Percentiles rank a stretch among this genome's conserved stretches.
Evolutionary conservation across 2,888 invertebrate genomes (phyloP).

Genomic region (Drosophila nr. perissopoda): DNA sequence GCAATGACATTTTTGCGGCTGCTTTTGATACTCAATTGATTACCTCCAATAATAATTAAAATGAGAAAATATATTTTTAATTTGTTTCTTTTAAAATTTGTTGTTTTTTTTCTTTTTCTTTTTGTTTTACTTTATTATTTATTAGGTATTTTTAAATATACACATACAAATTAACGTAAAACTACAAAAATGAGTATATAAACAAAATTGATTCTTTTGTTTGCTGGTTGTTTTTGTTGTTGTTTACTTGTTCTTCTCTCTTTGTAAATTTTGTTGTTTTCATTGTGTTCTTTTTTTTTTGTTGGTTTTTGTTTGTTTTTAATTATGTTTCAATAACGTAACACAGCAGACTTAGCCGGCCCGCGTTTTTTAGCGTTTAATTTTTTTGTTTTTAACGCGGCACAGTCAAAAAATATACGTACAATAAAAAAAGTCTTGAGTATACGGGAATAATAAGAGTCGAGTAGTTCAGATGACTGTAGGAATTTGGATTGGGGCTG

Average conservation of each 20-base stretch:
- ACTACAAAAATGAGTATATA: slow-evolving; percentile 78
- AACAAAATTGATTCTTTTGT: slow-evolving; percentile 56
- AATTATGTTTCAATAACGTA: slow-evolving; percentile 81
- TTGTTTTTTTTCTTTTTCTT: slow-evolving; percentile 42
- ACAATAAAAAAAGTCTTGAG: slow-evolving; percentile 64
- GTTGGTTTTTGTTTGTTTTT: slow-evolving; percentile 35
- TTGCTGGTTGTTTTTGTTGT: slow-evolving; percentile 45
- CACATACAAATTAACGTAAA: slow-evolving; percentile 80
- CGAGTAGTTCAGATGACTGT: slow-evolving; percentile 46
- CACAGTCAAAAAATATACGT: slow-evolving; percentile 59
- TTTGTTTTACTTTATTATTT: slow-evolving; percentile 61
- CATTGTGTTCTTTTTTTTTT: slow-evolving; percentile 19
- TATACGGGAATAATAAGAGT: slow-evolving; percentile 49
- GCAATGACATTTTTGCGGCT: slow-evolving; percentile 50
- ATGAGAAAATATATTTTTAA: slow-evolving; percentile 47
- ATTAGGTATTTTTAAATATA: slow-evolving; percentile 80
- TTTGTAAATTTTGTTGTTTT: slow-evolving; percentile 37
- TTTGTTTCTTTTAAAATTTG: slow-evolving; percentile 51
- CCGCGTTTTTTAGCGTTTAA: slow-evolving; percentile 38
- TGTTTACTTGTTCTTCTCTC: slow-evolving; percentile 40
- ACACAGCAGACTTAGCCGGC: slow-evolving; percentile 84
- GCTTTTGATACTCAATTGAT: slow-evolving; percentile 28
- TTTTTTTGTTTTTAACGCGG: slow-evolving; percentile 32
- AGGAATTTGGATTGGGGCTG: slow-evolving; percentile 61
- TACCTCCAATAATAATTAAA: slow-evolving; percentile 51